These are phyloP conservation scores for Himantopus leucocephalus DNA, from an alignment of 2,113 vertebrate genomes.

Conservation along the genomic window DNA sequence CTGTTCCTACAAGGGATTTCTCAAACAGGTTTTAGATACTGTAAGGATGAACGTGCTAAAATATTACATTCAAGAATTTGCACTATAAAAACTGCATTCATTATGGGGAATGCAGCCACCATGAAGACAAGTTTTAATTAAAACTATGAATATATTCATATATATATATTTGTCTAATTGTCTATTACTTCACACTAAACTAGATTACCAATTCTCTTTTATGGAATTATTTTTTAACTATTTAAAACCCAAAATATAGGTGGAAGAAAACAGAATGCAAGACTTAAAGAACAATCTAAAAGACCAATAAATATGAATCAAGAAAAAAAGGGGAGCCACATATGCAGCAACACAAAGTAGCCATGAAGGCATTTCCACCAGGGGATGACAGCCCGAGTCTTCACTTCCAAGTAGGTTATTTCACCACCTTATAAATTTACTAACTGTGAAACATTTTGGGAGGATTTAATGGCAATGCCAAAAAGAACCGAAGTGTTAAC, in stretches of 20 bases:
- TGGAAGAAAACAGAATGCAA: not conserved
- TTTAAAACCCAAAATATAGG: not conserved
- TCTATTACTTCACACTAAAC: not conserved
- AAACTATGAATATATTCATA: not conserved
- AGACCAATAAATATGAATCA: not conserved
- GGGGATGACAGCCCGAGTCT: not conserved
- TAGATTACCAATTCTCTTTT: not conserved
- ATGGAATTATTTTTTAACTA: not conserved
- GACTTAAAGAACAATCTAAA: not conserved
- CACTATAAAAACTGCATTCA: not conserved
- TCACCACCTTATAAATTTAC: not conserved
- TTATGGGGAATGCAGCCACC: not conserved
- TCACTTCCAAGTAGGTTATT: not conserved
- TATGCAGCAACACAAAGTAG: not conserved
- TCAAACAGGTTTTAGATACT: not conserved
- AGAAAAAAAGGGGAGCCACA: not conserved
- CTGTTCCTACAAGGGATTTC: not conserved
- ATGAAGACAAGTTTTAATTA: not conserved
- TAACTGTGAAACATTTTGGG: not conserved
- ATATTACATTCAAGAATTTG: not conserved
- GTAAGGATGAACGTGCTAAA: not conserved
- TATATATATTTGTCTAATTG: not conserved
- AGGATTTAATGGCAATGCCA: not conserved
- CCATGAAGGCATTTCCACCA: not conserved
- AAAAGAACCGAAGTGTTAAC: constrained; percentile 9